These are phyloP conservation scores for Pocillopora meandrina DNA, from an alignment of 92 coral and sea anemone genomes.

Conservation along the genomic window DNA sequence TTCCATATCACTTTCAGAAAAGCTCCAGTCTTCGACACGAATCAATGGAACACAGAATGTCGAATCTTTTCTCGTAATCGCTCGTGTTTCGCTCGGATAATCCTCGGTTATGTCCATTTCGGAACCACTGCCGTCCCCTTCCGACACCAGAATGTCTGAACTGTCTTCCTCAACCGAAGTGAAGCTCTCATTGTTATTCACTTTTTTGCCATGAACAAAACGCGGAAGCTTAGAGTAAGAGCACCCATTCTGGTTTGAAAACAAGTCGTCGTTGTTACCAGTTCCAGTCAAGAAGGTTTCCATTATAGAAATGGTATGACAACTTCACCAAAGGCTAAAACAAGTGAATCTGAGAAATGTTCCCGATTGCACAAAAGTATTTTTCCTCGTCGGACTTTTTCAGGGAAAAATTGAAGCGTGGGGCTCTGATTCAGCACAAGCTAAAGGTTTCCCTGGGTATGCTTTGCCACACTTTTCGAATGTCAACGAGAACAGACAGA, in stretches of 20 bases:
- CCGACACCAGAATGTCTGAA: not conserved
- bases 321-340: no score
- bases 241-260: constrained; percentile 9
- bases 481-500: not conserved
- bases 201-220: not conserved
- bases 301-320: not conserved
- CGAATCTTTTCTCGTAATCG: constrained; percentile 23
- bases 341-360: no score
- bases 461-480: constrained; percentile 2
- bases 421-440: not conserved
- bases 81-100: constrained; percentile 30
- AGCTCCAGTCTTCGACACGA: constrained; percentile 79
- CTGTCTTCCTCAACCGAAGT: not conserved
- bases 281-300: constrained; percentile 18
- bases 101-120: constrained; percentile 41
- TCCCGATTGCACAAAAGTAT: no score
- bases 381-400: no score
- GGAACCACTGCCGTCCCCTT: constrained; percentile 24
- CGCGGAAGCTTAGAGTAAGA: constrained; percentile 3
- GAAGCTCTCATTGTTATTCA: not conserved
- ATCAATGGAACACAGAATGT: constrained; percentile 55
- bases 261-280: not conserved
- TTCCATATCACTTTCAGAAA: constrained; percentile 41
- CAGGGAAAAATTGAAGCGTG: no score
- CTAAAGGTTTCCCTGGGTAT: not conserved